Base-by-base conservation (phyloP, 2,888 invertebrate species). In the Seladonia tumulorum region DNA sequence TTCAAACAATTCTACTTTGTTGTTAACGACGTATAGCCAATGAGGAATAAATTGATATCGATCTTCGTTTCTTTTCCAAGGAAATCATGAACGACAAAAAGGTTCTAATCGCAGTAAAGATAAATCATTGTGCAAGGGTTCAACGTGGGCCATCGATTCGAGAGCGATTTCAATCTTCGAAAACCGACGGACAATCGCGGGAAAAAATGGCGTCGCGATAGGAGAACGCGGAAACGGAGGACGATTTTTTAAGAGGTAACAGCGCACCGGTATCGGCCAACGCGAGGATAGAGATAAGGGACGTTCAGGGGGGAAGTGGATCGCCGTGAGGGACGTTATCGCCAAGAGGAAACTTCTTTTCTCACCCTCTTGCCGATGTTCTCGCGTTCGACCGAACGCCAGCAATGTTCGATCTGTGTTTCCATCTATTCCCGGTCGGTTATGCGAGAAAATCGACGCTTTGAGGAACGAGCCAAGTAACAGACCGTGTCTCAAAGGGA, bases 401-500 rank as follows among this genome's bases (percentile, higher is more conserved):
- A 79, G 63, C 78, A 75, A 81, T 74, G 53, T 74, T 70, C 79
- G 60, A 75, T 79, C 86, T 79, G 60, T 79, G 81, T 79, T 84
- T 49, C 63, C 82, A 82, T 85, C 75, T 86, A n/a, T 63, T 78
- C 53, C n/a, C 47, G 45, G 75, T 47, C 73, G 81, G 35, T 77
- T 47, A 47, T 49, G 29, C 42, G 72, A 35, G 63, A 45, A 60
- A 71, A 74, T 74, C 49, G 45, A 74, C 45, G 74, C 66, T 39
- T 25, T 39, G 45, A 70, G 14, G 42, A 45, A 76, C 66, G 42
- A 53, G 42, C 8, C 4, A 35, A 18, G 22, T 68, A 68, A 68
- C 68, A 39, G 68, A 68, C 45, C 16, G 74, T 45, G 74, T 45
- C 60, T 84, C 70, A 77, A 84, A 79, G 74, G 71, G 70, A 84